Evolutionary conservation across 2,888 invertebrate species (phyloP), one percentile per base, ranked within the genome.

Genomic region (Nomada hirtipes): DNA sequence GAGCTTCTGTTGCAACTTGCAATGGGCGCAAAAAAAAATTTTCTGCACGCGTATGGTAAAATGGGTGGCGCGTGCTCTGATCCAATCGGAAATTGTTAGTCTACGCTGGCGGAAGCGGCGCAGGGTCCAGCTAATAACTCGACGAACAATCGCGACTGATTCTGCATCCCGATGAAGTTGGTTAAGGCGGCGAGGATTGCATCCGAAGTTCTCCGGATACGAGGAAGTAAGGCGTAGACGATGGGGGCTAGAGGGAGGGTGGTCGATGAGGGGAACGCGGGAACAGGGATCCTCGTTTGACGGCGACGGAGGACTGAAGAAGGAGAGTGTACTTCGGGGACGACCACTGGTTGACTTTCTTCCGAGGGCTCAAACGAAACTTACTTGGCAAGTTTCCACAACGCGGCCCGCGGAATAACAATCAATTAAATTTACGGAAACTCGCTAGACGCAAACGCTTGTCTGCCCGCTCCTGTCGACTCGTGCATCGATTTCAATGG

Each of bases 391-490:
- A 87, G 82, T 87, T 84, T 85, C 85, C 85, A 86, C 70, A 77
- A 47, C 64, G 65, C 75, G 77, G 59, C 63, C 67, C 79, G 67
- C 75, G 87, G 87, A 84, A 87, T 87, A 85, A 83, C 85, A 86
- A 89, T 89, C 85, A 88, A 89, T 89, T 84, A 86, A 83, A 89
- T 88, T 81, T 68, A 59, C 75, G 79, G 81, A 82, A 86, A 83
- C 83, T 83, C 76, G 78, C 70, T n/a, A 29, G 61, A 44, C 75
- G 55, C 70, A 26, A 36, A 36, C 70, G 63, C 55, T 47, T 64
- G 26, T 15, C 52, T 55, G 53, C 76, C 57, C 57, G 73, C 67
- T 68, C 42, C 42, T 0, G 9, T 53, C n/a, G 67, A 42, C 20
- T 59, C 53, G 13, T 26, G 0, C 36, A 23, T 55, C 52, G 13